These are phyloP conservation scores for Synanthedon vespiformis DNA, from an alignment of 2,888 invertebrate genomes.

Conservation along the genomic window DNA sequence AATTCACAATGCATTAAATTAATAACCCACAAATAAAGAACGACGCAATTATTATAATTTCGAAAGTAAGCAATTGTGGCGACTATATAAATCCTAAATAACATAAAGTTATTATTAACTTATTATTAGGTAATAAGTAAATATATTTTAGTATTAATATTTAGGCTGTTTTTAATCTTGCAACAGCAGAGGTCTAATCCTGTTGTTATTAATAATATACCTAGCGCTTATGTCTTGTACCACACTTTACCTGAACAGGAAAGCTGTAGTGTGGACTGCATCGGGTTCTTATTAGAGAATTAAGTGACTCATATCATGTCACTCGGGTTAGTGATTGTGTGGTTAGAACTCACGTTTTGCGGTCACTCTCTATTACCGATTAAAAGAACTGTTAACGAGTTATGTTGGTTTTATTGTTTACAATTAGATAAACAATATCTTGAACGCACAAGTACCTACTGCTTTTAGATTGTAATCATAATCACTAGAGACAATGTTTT, in stretches of 20 bases:
- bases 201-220: neutral
- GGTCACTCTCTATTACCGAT: conserved; percentile 23
- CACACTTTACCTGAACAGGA: neutral
- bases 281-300: conserved; percentile 5
- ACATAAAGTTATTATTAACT: too few relatives aligned
- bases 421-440: conserved; percentile 13
- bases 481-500: conserved; percentile 13
- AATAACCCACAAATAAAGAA: too few relatives aligned
- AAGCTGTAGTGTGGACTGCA: conserved; percentile 3
- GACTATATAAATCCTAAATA: too few relatives aligned
- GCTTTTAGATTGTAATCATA: conserved; percentile 22
- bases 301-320: conserved; percentile 20
- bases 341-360: conserved; percentile 30
- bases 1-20: too few relatives aligned
- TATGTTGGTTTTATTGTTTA: conserved; percentile 26
- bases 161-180: too few relatives aligned
- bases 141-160: too few relatives aligned
- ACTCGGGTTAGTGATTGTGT: conserved; percentile 12
- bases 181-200: too few relatives aligned
- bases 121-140: too few relatives aligned
- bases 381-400: conserved; percentile 21
- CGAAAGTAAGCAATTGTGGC: too few relatives aligned
- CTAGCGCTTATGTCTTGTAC: neutral
- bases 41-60: too few relatives aligned
- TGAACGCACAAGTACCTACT: neutral